Conservation (phyloP, 2,797 vertebrate species). For the Sebastiscus albofasciatus region DNA sequence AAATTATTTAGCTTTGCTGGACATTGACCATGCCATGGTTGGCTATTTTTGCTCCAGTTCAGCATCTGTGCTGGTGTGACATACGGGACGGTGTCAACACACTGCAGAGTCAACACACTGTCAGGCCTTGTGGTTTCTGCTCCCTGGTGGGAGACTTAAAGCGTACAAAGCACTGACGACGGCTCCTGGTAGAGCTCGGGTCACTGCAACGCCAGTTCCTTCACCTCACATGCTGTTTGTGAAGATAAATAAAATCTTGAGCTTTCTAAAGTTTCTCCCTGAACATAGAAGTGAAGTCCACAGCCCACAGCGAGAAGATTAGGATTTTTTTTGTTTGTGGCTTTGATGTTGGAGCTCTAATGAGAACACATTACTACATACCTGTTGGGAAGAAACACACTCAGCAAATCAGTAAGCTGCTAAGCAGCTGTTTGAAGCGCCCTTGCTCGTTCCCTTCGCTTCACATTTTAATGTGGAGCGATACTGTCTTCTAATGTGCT, state of each 20-base stretch:
- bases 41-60: conserved; percentile 52
- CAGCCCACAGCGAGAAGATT: background rate
- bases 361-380: conserved; percentile 62
- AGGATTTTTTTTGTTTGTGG: conserved; percentile 21
- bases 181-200: conserved; percentile 29
- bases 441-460: conserved; percentile 25
- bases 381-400: conserved; percentile 67
- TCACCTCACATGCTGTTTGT: conserved; percentile 5
- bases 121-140: conserved; percentile 39
- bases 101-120: conserved; percentile 56
- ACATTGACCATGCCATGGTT: conserved; percentile 22
- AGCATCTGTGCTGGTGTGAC: conserved; percentile 54
- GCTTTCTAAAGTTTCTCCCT: conserved; percentile 10
- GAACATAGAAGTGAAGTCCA: conserved; percentile 7
- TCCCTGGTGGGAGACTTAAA: conserved; percentile 26
- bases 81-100: conserved; percentile 28
- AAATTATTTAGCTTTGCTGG: conserved; percentile 55
- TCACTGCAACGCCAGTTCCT: conserved; percentile 1
- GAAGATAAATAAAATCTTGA: conserved; percentile 15
- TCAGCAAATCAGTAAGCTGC: conserved; percentile 69
- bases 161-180: conserved; percentile 46
- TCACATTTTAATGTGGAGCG: conserved; percentile 70
- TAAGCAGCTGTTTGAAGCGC: conserved; percentile 68
- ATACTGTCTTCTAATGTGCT: conserved; percentile 79
- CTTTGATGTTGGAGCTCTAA: conserved; percentile 68